Evolutionary conservation across 2,888 invertebrate genomes (phyloP), one percentile per base, ranked within the genome.

Genomic region (Epistrophe eligans): DNA sequence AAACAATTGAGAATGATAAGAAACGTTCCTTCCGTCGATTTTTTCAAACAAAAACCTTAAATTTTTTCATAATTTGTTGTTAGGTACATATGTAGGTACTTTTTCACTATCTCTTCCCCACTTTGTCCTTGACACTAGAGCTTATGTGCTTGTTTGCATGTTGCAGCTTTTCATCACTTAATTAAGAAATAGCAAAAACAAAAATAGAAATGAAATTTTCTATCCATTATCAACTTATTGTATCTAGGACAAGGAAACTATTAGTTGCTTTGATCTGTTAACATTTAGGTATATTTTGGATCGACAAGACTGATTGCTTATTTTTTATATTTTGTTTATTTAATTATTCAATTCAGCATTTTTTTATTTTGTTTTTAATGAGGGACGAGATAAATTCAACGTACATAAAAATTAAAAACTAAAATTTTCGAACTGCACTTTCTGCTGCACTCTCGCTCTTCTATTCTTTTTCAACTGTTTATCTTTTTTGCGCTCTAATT

Each of bases 401-500:
- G 13, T 19, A n/a, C 24, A 43, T 19, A 55, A 13, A 11, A n/a
- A 35, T 15, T 28, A 60, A 52, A 66, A 81, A 45, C 60, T 48
- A 60, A 55, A 82, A 74, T 66, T 60, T 74, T 52, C 77, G 55
- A 74, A 87, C 79, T 83, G 83, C 83, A 83, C 87, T 87, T 71
- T 19, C 8, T n/a, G 32, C 11, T 80, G 60, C 58, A 55, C 48
- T 48, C 43, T n/a, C 15, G 43, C 43, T 57, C 5, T 15, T 60
- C 17, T 45, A 11, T 32, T 66, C 17, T 57, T 43, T 58, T 70
- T 28, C 38, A 17, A 38, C 45, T 74, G 13, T 13, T 81, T 52
- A 32, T 28, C 58, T n/a, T 76, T 76, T 76, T 62, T 35, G 24
- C 45, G 40, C 58, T 82, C 40, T 70, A 57, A 35, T 62, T 77